phyloP scores from a whole-genome alignment of 2,888 invertebrate genomes.

The Trachelus iudaicus region DNA sequence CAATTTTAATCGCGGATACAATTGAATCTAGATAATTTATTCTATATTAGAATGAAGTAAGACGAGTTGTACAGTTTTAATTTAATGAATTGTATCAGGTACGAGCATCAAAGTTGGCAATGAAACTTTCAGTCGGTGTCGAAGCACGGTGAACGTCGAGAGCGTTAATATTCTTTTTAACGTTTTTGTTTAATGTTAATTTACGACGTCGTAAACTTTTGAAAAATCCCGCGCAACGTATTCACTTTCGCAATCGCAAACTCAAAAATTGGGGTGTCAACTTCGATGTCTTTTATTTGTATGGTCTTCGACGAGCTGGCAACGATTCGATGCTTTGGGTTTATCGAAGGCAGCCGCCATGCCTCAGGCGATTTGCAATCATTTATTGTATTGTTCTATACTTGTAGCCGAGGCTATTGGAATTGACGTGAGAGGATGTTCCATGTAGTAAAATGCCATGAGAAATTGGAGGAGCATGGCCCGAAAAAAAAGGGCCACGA shows the following conservation, averaged over 20 bases:
- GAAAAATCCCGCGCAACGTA: no score
- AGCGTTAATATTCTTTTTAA: slow-evolving; percentile 27
- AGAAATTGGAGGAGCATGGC: no score
- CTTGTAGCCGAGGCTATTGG: slow-evolving; percentile 9
- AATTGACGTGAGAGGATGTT: slow-evolving; percentile 3
- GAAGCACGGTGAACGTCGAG: slow-evolving; percentile 32
- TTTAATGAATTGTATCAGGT: slow-evolving; percentile 33
- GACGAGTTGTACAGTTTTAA: slow-evolving; percentile 35
- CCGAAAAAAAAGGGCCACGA: no score
- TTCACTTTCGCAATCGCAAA: no score
- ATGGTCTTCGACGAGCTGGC: neutral
- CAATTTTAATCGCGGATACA: slow-evolving; percentile 23
- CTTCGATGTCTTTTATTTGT: neutral
- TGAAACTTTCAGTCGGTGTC: slow-evolving; percentile 33
- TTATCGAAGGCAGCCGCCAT: neutral
- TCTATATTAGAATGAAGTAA: slow-evolving; percentile 48
- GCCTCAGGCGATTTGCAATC: slow-evolving; percentile 17
- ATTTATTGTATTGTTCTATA: slow-evolving; percentile 1
- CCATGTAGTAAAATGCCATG: neutral
- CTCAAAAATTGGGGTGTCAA: no score
- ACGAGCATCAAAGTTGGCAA: slow-evolving; percentile 16
- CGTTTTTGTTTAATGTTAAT: no score
- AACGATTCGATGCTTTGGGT: neutral
- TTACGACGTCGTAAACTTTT: no score
- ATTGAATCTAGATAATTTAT: slow-evolving; percentile 51